Conservation (phyloP, 2,888 invertebrate genomes). For the Imbricaverruca yamaguchii region DNA sequence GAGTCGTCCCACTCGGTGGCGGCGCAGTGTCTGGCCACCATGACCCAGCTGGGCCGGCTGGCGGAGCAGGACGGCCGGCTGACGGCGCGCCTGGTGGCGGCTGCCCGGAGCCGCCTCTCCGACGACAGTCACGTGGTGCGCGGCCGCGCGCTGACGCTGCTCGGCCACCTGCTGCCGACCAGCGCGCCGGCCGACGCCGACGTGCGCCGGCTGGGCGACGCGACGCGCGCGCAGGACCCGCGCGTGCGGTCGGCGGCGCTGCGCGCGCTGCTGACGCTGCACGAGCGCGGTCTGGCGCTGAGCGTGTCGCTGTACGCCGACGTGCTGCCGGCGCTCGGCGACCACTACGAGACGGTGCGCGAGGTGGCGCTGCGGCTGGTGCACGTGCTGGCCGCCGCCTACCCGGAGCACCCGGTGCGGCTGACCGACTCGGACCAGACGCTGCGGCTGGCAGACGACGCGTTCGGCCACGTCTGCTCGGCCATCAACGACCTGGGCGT, state of each 20-base stretch:
- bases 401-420: constrained; percentile 73
- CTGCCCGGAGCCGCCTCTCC: background rate
- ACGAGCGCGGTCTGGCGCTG: constrained; percentile 72
- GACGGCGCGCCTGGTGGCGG: constrained; percentile 7
- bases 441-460: constrained; percentile 85
- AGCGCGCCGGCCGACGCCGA: background rate
- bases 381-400: constrained; percentile 74
- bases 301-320: constrained; percentile 58
- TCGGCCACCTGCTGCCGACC: background rate
- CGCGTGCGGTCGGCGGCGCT: constrained; percentile 83
- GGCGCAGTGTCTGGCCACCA: background rate
- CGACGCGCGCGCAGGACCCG: constrained; percentile 57
- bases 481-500: constrained; percentile 59
- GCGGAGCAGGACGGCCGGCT: background rate
- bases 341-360: constrained; percentile 90
- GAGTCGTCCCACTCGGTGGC: background rate
- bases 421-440: constrained; percentile 69
- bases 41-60: background rate
- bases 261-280: constrained; percentile 64
- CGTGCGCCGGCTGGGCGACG: background rate
- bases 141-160: background rate
- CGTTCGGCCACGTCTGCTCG: constrained; percentile 89
- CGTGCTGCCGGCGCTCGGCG: constrained; percentile 67
- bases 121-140: background rate
- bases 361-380: constrained; percentile 76